These are phyloP conservation scores for Ypsolopha sequella DNA, from an alignment of 2,888 invertebrate genomes.

Conservation along the genomic window DNA sequence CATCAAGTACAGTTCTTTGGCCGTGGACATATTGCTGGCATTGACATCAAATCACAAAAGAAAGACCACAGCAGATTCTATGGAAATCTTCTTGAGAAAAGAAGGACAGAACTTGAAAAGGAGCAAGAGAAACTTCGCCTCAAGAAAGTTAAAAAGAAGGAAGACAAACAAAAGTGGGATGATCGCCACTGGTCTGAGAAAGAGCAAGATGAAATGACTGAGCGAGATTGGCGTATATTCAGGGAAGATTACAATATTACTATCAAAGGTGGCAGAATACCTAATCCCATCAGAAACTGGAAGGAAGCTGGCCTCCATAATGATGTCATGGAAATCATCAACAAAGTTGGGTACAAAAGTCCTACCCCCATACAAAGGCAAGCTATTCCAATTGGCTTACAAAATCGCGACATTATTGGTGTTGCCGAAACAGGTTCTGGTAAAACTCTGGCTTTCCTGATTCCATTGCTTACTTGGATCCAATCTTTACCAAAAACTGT, in stretches of 20 bases:
- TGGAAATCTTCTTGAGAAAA: constrained; percentile 92
- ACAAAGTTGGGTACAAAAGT: constrained; percentile 95
- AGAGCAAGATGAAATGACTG: constrained; percentile 94
- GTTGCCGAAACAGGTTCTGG: constrained; percentile 99
- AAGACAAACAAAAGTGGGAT: constrained; percentile 99
- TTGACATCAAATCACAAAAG: constrained; percentile 96
- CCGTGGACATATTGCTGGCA: constrained; percentile 96
- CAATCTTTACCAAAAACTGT: constrained; percentile 97
- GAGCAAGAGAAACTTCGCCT: constrained; percentile 94
- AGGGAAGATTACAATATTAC: constrained; percentile 99
- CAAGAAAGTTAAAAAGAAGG: constrained; percentile 93
- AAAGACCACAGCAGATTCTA: constrained; percentile 98
- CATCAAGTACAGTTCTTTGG: constrained; percentile 99
- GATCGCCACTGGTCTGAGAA: constrained; percentile 99
- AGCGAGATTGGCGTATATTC: constrained; percentile 99
- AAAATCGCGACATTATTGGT: constrained; percentile 97
- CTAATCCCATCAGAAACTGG: constrained; percentile 96
- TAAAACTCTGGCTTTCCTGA: constrained; percentile 98
- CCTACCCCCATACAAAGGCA: constrained; percentile 99
- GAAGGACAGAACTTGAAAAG: constrained; percentile 96
- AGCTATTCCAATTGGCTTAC: constrained; percentile 97
- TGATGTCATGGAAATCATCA: constrained; percentile 94
- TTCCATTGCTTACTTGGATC: constrained; percentile 98
- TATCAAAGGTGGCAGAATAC: constrained; percentile 97
- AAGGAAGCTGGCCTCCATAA: constrained; percentile 91